phyloP scores from a whole-genome alignment of 2,797 vertebrate genomes.

The Microchirus variegatus region DNA sequence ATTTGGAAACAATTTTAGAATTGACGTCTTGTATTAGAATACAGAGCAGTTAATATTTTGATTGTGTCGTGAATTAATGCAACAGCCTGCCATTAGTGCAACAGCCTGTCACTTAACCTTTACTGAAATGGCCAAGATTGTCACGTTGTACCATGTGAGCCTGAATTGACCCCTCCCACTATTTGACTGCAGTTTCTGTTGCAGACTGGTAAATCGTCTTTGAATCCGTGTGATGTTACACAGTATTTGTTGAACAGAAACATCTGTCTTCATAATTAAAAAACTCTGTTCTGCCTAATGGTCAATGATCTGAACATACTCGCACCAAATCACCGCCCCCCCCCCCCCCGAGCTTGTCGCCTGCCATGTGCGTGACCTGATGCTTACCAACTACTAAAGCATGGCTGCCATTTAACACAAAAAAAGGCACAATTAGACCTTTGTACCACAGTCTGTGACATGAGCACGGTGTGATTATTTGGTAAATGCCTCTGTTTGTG shows the following conservation, averaged over 20 bases:
- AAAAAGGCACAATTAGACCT: constrained; percentile 4
- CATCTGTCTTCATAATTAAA: neutral
- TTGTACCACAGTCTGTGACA: neutral
- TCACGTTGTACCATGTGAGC: too few relatives aligned
- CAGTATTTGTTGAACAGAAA: neutral
- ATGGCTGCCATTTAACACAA: neutral
- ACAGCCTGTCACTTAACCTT: too few relatives aligned
- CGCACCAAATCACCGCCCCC: too few relatives aligned
- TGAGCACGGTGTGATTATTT: constrained; percentile 23
- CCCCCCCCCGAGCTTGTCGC: neutral
- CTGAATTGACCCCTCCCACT: too few relatives aligned
- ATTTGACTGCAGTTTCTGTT: too few relatives aligned
- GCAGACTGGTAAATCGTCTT: neutral
- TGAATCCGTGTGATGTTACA: neutral
- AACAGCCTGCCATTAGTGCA: too few relatives aligned
- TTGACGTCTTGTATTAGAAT: too few relatives aligned
- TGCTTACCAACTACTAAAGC: neutral
- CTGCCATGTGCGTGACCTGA: neutral
- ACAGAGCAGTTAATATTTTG: too few relatives aligned
- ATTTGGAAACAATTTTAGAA: too few relatives aligned
- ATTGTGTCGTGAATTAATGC: too few relatives aligned
- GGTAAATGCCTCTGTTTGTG: constrained; percentile 29
- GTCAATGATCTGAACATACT: neutral
- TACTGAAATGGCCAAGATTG: too few relatives aligned
- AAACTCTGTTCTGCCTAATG: neutral